A percentile compares a stretch with the other conserved stretches of the same genome.
Conservation (phyloP, 1,140 invertebrate genomes). For the Choristoneura fumiferana region DNA sequence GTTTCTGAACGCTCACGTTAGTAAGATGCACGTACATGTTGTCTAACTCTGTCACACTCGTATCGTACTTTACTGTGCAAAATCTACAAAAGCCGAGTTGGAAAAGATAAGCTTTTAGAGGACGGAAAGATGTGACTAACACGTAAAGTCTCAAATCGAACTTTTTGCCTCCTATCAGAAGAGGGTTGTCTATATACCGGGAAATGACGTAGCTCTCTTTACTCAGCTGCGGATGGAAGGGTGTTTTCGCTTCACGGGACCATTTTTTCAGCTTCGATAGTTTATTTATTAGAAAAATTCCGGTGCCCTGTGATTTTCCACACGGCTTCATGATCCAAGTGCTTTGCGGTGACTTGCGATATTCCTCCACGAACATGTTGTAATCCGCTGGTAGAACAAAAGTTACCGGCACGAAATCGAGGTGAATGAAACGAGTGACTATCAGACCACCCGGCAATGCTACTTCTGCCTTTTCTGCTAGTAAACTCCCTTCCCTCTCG, state of each 20-base stretch:
- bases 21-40: slow-evolving; percentile 95
- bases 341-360: slow-evolving; percentile 93
- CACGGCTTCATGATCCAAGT: slow-evolving; percentile 99
- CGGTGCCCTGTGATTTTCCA: slow-evolving; percentile 92
- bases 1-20: slow-evolving; percentile 92
- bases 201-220: slow-evolving; percentile 96
- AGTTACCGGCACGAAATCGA: slow-evolving; percentile 96
- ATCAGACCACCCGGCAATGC: slow-evolving; percentile 81
- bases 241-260: slow-evolving; percentile 89
- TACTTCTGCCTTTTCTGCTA: slow-evolving; percentile 86
- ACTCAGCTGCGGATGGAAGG: slow-evolving; percentile 88
- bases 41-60: slow-evolving; percentile 87
- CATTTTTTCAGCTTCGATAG: slow-evolving; percentile 93
- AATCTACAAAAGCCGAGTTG: slow-evolving; percentile 90
- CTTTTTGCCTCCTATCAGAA: slow-evolving; percentile 92
- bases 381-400: slow-evolving; percentile 97
- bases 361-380: slow-evolving; percentile 98
- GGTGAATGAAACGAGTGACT: slow-evolving; percentile 87
- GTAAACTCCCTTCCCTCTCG: slow-evolving; percentile 92
- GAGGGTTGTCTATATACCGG: slow-evolving; percentile 91
- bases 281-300: slow-evolving; percentile 94
- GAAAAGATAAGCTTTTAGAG: slow-evolving; percentile 90
- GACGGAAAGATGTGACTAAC: slow-evolving; percentile 89
- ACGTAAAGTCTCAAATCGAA: slow-evolving; percentile 92
- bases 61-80: slow-evolving; percentile 89